These are phyloP conservation scores for Condylura cristata DNA, from an alignment of 2,113 vertebrate species.

Conservation along the genomic window DNA sequence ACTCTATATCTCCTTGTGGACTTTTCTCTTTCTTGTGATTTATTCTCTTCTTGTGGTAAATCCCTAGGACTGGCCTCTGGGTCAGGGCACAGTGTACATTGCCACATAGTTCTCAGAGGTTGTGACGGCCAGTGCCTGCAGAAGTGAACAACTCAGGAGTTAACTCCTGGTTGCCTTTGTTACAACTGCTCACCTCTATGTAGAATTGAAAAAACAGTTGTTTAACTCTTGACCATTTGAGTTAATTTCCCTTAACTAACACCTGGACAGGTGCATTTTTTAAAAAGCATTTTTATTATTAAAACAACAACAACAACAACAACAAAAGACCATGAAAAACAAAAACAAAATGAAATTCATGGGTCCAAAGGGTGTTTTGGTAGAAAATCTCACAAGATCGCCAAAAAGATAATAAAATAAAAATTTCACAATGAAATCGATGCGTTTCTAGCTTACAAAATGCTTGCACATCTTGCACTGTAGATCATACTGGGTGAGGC, in stretches of 20 bases:
- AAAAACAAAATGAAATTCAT: no score
- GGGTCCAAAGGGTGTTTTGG: no score
- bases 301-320: no score
- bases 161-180: not conserved
- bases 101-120: not conserved
- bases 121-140: no score
- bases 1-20: not conserved
- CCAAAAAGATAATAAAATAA: not conserved
- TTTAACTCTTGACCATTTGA: not conserved
- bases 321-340: no score
- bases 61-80: no score
- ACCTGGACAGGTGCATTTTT: no score
- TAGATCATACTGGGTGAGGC: not conserved
- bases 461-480: not conserved
- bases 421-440: not conserved
- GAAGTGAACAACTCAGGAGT: not conserved
- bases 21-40: not conserved
- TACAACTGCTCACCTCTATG: not conserved
- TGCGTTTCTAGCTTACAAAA: not conserved
- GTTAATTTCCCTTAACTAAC: not conserved
- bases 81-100: accelerated
- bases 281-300: no score
- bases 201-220: not conserved
- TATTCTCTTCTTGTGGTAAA: not conserved
- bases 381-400: no score